phyloP scores from a whole-genome alignment of 2,797 vertebrate genomes.

The Bradypodion ventrale region DNA sequence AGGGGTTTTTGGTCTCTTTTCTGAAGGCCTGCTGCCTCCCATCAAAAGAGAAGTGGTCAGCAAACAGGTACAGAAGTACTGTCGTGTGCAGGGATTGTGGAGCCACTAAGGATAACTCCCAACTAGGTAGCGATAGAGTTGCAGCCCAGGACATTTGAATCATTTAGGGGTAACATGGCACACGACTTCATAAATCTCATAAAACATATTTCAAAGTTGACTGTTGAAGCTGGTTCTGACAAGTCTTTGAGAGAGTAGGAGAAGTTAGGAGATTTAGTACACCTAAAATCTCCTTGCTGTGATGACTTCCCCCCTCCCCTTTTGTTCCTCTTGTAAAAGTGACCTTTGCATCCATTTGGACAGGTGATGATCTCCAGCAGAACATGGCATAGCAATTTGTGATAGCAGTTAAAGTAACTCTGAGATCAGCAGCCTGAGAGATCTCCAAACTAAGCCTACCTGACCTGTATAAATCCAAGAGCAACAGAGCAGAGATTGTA shows the following conservation, averaged over 20 bases:
- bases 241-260: constrained; percentile 19
- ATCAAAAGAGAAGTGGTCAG: not conserved
- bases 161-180: not conserved
- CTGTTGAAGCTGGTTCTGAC: constrained; percentile 14
- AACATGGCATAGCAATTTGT: constrained; percentile 18
- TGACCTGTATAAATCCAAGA: constrained; percentile 52
- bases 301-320: constrained; percentile 22
- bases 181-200: not conserved
- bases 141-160: not conserved
- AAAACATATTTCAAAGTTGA: not conserved
- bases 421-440: constrained; percentile 32
- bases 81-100: too few species aligned
- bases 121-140: not conserved
- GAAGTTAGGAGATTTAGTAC: not conserved
- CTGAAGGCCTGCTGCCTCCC: not conserved
- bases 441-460: constrained; percentile 26
- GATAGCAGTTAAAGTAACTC: constrained; percentile 25
- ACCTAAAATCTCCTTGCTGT: constrained; percentile 4
- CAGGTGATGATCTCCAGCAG: not conserved
- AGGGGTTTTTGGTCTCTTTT: not conserved
- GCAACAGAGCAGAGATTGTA: constrained; percentile 6
- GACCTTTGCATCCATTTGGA: not conserved
- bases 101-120: not conserved
- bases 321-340: not conserved
- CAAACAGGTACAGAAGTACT: too few species aligned